phyloP scores from a whole-genome alignment of 2,797 vertebrate species.

The Melanotaenia parkinsoni region DNA sequence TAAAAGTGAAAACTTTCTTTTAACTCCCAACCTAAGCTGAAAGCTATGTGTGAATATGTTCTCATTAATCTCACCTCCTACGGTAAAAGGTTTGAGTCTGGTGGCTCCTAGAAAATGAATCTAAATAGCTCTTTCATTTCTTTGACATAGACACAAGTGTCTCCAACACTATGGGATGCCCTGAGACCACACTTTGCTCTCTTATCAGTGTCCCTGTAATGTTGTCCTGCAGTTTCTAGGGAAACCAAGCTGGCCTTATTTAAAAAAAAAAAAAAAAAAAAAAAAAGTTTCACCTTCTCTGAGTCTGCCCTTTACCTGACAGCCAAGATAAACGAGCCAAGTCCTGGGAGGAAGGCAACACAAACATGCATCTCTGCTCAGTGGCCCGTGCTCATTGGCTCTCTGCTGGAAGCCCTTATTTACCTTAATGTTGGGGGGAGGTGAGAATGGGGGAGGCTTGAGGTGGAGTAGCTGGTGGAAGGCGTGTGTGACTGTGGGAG shows the following conservation, averaged over 20 bases:
- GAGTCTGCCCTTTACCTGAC: slow-evolving; percentile 82
- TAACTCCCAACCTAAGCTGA: slow-evolving; percentile 73
- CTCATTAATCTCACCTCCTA: slow-evolving; percentile 76
- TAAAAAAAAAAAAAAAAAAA: slow-evolving; percentile 72
- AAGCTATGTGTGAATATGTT: slow-evolving; percentile 61
- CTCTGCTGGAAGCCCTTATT: slow-evolving; percentile 79
- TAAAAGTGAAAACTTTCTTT: slow-evolving; percentile 70
- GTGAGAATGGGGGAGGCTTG: slow-evolving; percentile 47
- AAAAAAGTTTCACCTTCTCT: slow-evolving; percentile 82
- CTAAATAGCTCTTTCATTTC: slow-evolving; percentile 71
- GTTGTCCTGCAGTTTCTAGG: slow-evolving; percentile 80
- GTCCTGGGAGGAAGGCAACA: slow-evolving; percentile 76
- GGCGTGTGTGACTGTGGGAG: slow-evolving; percentile 20
- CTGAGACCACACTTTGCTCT: slow-evolving; percentile 68
- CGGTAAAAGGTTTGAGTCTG: slow-evolving; percentile 63
- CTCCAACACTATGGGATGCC: slow-evolving; percentile 59
- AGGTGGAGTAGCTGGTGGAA: slow-evolving; percentile 39
- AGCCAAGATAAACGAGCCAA: slow-evolving; percentile 82
- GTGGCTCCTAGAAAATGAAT: slow-evolving; percentile 63
- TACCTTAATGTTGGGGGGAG: slow-evolving; percentile 78
- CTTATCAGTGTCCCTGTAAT: slow-evolving; percentile 71
- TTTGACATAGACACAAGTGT: slow-evolving; percentile 66
- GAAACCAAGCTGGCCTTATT: slow-evolving; percentile 76
- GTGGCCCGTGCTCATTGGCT: slow-evolving; percentile 79
- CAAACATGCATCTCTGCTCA: slow-evolving; percentile 82